phyloP scores from a whole-genome alignment of 2,797 vertebrate genomes.

The Acropternis orthonyx region DNA sequence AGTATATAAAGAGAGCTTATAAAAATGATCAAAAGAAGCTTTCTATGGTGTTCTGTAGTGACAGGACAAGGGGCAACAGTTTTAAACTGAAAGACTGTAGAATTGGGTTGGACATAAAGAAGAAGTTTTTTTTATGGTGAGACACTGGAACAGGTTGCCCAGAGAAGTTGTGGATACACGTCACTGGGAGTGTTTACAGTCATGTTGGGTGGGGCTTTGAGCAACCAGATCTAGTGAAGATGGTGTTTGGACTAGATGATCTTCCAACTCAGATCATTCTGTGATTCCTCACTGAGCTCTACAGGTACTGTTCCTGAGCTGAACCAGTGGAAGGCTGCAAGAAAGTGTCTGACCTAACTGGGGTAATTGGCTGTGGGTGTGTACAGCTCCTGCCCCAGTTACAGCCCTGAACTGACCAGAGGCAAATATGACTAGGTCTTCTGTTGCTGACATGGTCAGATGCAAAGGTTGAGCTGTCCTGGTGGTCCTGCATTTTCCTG shows the following conservation, averaged over 20 bases:
- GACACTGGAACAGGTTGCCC: background rate
- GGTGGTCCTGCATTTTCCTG: background rate
- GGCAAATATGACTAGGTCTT: background rate
- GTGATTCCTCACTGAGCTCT: background rate
- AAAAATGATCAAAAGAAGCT: background rate
- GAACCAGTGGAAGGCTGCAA: background rate
- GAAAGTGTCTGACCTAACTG: background rate
- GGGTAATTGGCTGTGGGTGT: background rate
- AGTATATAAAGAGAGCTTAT: background rate
- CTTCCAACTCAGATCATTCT: background rate
- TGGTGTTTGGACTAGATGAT: background rate
- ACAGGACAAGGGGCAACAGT: background rate
- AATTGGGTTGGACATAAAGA: background rate
- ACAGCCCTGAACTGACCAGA: background rate
- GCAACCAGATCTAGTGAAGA: background rate
- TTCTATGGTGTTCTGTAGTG: background rate
- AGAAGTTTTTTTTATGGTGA: background rate
- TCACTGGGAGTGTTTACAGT: background rate
- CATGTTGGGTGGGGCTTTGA: background rate
- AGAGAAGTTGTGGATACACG: background rate
- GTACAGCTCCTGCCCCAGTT: background rate
- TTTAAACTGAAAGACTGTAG: background rate
- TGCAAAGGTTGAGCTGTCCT: background rate
- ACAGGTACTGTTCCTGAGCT: background rate
- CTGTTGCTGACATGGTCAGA: background rate